Base-by-base conservation (phyloP, 2,113 vertebrate species). In the Grus americana region DNA sequence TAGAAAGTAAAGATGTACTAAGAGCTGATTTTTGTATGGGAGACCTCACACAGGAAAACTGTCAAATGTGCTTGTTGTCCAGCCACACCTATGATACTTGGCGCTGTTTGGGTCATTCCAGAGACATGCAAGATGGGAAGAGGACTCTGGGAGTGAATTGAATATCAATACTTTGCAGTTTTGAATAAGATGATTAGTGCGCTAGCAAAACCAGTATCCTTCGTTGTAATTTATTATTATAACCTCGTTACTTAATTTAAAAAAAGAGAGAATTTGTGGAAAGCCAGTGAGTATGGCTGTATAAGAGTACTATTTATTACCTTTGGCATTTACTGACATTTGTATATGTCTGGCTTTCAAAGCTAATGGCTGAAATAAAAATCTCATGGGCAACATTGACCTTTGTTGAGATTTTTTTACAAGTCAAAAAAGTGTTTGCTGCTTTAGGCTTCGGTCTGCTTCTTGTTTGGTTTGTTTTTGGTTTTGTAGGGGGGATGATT, bases 371-470 rank as follows among this genome's bases (percentile, higher is more conserved):
- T 61, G 71, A 66, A 86, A 70, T 55, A 40, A 79, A 86, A 93
- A 61, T 94, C 40, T 75, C 0, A 0, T 23, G 49, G 63, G 40
- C 57, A 87, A 3, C 34, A 12, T 0, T 84, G 86, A 75, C n/a
- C 47, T 91, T 81, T 76, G 38, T 70, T 55, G 65, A 47, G 32
- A 21, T 57, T 46, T 52, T 84, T 86, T 63, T 83, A 50, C 38
- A 80, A 55, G 59, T 92, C 75, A 44, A 16, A 40, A 14, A 36
- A 71, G 42, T 66, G 52, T 63, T 95, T 75, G 61, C 54, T 87
- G 36, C 49, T 79, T 59, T 79, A 40, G 29, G 89, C 52, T 80
- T 73, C 62, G 65, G 6, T 91, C 36, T 84, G 8, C 59, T 54
- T 50, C 4, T 42, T 5, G 18, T 67, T 75, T 65, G 49, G 11